phyloP scores from a whole-genome alignment of 1,140 invertebrate genomes.

The Caenorhabditis briggsae region DNA sequence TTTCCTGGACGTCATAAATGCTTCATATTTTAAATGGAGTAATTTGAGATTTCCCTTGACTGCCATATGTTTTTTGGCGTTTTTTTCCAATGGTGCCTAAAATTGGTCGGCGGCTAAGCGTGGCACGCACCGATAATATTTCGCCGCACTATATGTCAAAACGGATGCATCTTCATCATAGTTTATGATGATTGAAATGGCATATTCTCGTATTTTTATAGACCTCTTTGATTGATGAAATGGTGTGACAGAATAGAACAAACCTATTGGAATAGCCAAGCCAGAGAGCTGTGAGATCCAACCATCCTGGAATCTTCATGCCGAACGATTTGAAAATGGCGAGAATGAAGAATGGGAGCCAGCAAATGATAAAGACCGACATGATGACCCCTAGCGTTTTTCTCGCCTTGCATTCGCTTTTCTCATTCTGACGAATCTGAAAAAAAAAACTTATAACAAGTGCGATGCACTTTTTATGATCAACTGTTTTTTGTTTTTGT shows the following conservation, averaged over 20 bases:
- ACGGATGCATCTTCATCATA: conserved; percentile 48
- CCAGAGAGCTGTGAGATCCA: conserved; percentile 79
- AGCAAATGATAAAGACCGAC: conserved; percentile 91
- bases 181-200: conserved; percentile 55
- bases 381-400: conserved; percentile 98
- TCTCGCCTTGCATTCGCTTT: conserved; percentile 74
- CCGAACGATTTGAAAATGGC: conserved; percentile 73
- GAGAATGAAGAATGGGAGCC: conserved; percentile 92
- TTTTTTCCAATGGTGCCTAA: background rate
- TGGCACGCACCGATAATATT: background rate
- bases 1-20: conserved; percentile 2
- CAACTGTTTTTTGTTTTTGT: background rate
- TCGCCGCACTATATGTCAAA: conserved; percentile 18
- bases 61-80: conserved; percentile 6
- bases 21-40: background rate
- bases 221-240: background rate
- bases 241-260: background rate
- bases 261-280: conserved; percentile 80
- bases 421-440: conserved; percentile 63
- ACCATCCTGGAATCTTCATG: conserved; percentile 76
- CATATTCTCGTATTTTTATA: background rate
- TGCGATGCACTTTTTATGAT: conserved; percentile 49
- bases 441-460: conserved; percentile 42
- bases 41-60: conserved; percentile 22
- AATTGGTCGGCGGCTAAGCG: background rate